Base-by-base conservation (phyloP, 2,888 invertebrate genomes). In the Geophilus truncorum region DNA sequence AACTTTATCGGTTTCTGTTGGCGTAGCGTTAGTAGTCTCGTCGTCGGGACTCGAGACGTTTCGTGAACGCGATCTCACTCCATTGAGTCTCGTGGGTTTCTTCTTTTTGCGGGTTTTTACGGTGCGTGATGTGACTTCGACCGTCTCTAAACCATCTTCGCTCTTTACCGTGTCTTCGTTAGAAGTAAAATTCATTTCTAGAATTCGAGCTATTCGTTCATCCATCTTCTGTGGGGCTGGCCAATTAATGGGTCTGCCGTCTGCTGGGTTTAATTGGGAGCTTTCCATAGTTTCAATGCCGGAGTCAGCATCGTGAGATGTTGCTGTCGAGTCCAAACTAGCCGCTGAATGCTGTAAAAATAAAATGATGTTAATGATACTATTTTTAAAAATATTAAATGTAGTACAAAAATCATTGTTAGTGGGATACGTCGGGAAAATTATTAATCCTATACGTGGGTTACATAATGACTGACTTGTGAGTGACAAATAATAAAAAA, bases 281-380 rank as follows among this genome's bases (percentile, higher is more conserved):
- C 57, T 81, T 75, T 79, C 76, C 40, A 32, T 75, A 79, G 81
- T 80, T 81, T 81, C 23, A 80, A 83, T 76, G 80, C 78, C 28
- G 83, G 77, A 82, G 84, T 85, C 70, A 84, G 84, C 84, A 84
- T 84, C 81, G 40, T 79, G 79, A 30, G 79, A 79, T 25, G 70
- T 81, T 12, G 25, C 32, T n/a, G 51, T 18, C n/a, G 81, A 81
- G 10, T 78, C 78, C n/a, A 51, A 10, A 30, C 81, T 81, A 15
- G 78, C 36, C n/a, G 9, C 18, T 32, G 70, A 62, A 18, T 57
- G 25, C 57, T 80, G 32, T n/a, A n/a, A n/a, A n/a, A n/a, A n/a
- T n/a, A n/a, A n/a, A n/a, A n/a, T n/a, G n/a, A n/a, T n/a, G n/a
- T n/a, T n/a, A n/a, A n/a, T n/a, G n/a, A n/a, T n/a, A n/a, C n/a